Base-by-base conservation (phyloP, 2,797 vertebrate genomes). In the Danio kyathit region DNA sequence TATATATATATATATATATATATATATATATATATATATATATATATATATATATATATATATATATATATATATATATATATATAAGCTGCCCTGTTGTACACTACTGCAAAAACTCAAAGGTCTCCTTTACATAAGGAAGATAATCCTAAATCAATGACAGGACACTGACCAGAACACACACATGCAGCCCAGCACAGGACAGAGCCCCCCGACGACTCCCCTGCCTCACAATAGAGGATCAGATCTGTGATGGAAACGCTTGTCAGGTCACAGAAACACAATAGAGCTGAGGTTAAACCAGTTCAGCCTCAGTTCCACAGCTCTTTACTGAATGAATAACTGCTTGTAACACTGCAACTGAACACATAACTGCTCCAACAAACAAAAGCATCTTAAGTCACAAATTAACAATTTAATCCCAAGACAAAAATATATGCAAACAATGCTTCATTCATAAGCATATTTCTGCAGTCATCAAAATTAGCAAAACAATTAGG, bases 231-330 rank as follows among this genome's bases (percentile, higher is more conserved):
- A 90, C 87, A 90, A 89, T 78, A 65, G 84, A 83, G 74, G 82
- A 79, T 78, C 41, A 48, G 49, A 73, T 52, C 82, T 56, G 48
- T 80, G 52, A 67, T 6, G 8, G 46, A 44, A 76, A 77, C 59
- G 83, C 85, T 86, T 87, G 87, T 89, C 82, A 63, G 82, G 79
- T 54, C 84, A 84, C 75, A 86, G 40, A 76, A 81, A 82, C 87
- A 91, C 88, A 92, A 91, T 85, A 76, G 82, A 65, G 11, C 74
- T 52, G 46, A 79, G 80, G 85, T 87, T 91, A 86, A 91, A 87
- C 82, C 67, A 66, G 66, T 67, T 85, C 84, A 88, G 89, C 40
- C 72, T 85, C 79, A 82, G 59, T 65, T 83, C 80, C 57, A 54
- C 9, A 83, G 73, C 79, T 74, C 60, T 17, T n/a, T 13, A 52